A percentile compares a stretch with the other conserved stretches of the same genome.
phyloP scores from a whole-genome alignment of 2,888 invertebrate genomes.

The Erebia ligea region DNA sequence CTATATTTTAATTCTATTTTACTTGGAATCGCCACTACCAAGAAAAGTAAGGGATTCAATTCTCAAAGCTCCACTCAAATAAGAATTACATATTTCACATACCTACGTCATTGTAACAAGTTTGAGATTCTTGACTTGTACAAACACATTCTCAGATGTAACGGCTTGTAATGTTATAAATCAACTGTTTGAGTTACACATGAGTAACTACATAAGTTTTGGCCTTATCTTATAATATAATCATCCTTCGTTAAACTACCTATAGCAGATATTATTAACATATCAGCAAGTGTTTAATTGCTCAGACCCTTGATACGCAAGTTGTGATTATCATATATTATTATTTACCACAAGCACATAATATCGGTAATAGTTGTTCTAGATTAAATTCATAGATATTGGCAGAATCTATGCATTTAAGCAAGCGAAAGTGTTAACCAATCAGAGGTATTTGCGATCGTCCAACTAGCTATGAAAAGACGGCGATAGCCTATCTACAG shows the following conservation, averaged over 20 bases:
- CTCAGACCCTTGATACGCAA: too few species aligned
- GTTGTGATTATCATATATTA: too few species aligned
- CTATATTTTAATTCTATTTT: background rate
- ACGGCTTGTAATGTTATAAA: background rate
- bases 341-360: too few species aligned
- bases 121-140: background rate
- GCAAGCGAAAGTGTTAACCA: too few species aligned
- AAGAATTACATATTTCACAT: background rate
- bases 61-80: background rate
- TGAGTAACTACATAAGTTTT: background rate
- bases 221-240: background rate
- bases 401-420: too few species aligned
- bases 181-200: constrained; percentile 4
- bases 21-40: background rate
- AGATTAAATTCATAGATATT: too few species aligned
- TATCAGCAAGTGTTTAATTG: too few species aligned
- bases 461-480: too few species aligned
- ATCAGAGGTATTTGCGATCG: too few species aligned
- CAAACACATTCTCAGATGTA: background rate
- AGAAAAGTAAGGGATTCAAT: background rate
- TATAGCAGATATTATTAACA: too few species aligned
- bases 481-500: too few species aligned
- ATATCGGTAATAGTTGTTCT: too few species aligned
- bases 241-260: background rate
- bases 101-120: background rate